Conservation (phyloP, 1,140 invertebrate species). For the Sitophilus oryzae region DNA sequence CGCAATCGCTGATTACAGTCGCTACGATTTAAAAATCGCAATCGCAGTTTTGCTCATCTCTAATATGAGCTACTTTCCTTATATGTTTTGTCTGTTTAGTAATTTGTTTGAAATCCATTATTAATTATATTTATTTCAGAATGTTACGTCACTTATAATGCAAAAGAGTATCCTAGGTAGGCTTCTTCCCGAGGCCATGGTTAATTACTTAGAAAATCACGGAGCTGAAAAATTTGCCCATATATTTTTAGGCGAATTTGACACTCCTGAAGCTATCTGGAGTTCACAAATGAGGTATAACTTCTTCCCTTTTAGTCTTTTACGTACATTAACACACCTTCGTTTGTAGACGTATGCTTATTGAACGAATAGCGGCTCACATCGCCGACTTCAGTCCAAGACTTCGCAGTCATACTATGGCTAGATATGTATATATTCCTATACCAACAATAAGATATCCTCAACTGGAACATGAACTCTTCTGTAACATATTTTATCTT, state of each 20-base stretch:
- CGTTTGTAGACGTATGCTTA: slow-evolving; percentile 75
- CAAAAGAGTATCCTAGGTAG: slow-evolving; percentile 85
- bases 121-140: slow-evolving; percentile 16
- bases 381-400: slow-evolving; percentile 95
- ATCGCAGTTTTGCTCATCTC: too few species aligned
- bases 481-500: slow-evolving; percentile 98
- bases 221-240: slow-evolving; percentile 97
- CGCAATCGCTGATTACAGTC: too few species aligned
- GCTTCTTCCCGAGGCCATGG: slow-evolving; percentile 97
- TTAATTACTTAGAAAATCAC: slow-evolving; percentile 97
- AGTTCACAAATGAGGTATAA: slow-evolving; percentile 75
- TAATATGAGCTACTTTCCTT: too few species aligned
- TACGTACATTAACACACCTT: not conserved
- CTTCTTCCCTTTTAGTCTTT: not conserved
- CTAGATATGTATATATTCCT: slow-evolving; percentile 93
- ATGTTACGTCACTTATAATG: slow-evolving; percentile 46
- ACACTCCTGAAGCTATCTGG: slow-evolving; percentile 98
- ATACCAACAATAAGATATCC: slow-evolving; percentile 94
- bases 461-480: slow-evolving; percentile 92
- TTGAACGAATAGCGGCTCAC: slow-evolving; percentile 93
- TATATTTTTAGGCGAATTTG: slow-evolving; percentile 98
- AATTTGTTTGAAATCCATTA: not conserved
- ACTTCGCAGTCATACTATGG: slow-evolving; percentile 87
- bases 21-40: too few species aligned
- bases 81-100: slow-evolving; percentile 3